Conservation (phyloP, 2,888 invertebrate species). For the Gibbula magus region DNA sequence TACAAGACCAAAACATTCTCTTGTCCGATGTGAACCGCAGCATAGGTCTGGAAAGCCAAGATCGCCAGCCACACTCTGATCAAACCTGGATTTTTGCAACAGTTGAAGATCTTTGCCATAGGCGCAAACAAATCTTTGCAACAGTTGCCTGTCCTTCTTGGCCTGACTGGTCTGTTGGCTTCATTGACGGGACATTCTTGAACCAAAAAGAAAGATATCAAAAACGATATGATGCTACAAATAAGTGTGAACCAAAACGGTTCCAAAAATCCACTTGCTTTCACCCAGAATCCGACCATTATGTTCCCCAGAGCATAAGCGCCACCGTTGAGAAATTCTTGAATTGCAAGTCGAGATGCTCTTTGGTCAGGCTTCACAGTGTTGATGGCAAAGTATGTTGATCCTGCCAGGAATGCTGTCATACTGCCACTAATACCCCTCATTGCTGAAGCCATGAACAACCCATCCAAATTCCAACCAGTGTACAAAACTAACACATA, state of each 20-base stretch:
- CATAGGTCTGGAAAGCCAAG: constrained; percentile 72
- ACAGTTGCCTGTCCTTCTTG: constrained; percentile 56
- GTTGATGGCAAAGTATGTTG: constrained; percentile 68
- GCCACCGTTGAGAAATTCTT: constrained; percentile 68
- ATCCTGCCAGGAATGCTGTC: constrained; percentile 67
- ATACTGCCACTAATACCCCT: constrained; percentile 69
- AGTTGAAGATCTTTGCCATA: constrained; percentile 63
- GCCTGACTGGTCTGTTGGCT: constrained; percentile 34
- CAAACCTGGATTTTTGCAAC: constrained; percentile 61
- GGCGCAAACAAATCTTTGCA: constrained; percentile 65
- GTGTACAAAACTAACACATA: constrained; percentile 67
- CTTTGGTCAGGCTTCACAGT: constrained; percentile 60
- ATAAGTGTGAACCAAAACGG: constrained; percentile 72
- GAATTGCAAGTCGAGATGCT: constrained; percentile 62
- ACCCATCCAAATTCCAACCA: constrained; percentile 66
- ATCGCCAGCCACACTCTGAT: constrained; percentile 72
- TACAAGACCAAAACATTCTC: constrained; percentile 71
- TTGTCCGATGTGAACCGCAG: constrained; percentile 73
- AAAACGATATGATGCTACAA: constrained; percentile 62
- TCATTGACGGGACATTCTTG: constrained; percentile 52
- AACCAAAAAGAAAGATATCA: constrained; percentile 69
- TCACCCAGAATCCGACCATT: constrained; percentile 70
- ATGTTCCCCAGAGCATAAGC: constrained; percentile 69
- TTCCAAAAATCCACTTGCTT: constrained; percentile 65
- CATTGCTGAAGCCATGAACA: constrained; percentile 69